Base-by-base conservation (phyloP, 2,888 invertebrate genomes). In the Rhyacophila evoluta region DNA sequence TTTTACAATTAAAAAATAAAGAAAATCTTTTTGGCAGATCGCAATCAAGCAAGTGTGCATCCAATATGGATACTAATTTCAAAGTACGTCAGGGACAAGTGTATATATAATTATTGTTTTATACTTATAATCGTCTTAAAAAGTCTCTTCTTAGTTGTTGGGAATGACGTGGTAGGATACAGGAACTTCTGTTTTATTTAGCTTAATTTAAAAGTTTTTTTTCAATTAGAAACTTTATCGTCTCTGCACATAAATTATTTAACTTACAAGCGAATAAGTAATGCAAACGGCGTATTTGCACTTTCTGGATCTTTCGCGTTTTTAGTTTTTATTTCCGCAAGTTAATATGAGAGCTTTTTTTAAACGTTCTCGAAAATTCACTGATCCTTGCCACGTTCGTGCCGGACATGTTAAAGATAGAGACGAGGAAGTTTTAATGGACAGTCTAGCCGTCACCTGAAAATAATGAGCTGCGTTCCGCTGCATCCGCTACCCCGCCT, bases 381-480 rank as follows among this genome's bases (percentile, higher is more conserved):
- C 25, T 55, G 55, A 55, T 55, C 55, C 55, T 19, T 19, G 25
- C 12, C 29, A 19, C 19, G 55, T 19, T 55, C 55, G 55, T 55
- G 55, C 55, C 55, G 55, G 55, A 55, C 55, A 55, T 19, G 55
- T 55, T 55, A 55, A 55, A 55, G 55, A 55, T 55, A 55, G 55
- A 55, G 25, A 25, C 55, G 55, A 55, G 55, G 55, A 81, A 81
- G 79, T 81, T 81, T 81, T 81, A 81, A 81, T 81, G 81, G 81
- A 79, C 81, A 77, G 81, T 77, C 81, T 79, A 77, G 77, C 72
- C 79, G 76, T 75, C 77, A 79, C 79, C 76, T 79, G 77, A 77
- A 79, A 81, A 79, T 79, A 81, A 81, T 79, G 79, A 81, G 81
- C 55, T 79, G 74, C 77, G 72, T 71, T n/a, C 29, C 75, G 38